A percentile compares a stretch with the other conserved stretches of the same genome.
Conservation (phyloP, 2,797 vertebrate species). For the Coluber constrictor region DNA sequence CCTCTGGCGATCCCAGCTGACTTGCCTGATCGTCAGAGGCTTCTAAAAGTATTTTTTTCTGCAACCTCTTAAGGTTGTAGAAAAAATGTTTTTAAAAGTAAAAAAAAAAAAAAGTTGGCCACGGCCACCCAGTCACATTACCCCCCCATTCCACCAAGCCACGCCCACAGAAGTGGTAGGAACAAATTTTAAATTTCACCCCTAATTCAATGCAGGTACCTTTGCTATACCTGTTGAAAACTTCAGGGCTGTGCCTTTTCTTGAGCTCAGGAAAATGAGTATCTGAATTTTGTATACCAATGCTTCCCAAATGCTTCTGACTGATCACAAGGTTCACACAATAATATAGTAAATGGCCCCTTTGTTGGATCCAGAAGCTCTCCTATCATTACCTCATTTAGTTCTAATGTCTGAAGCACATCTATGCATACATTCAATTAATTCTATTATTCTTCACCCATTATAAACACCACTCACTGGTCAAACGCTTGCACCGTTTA, state of each 20-base stretch:
- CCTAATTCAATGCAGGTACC: neutral
- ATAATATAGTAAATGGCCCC: neutral
- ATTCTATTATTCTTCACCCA: neutral
- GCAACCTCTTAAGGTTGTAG: no score
- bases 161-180: no score
- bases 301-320: neutral
- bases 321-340: neutral
- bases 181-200: no score
- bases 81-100: no score
- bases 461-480: neutral
- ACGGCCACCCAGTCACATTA: no score
- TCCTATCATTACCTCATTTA: neutral
- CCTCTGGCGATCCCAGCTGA: no score
- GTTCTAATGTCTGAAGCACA: neutral
- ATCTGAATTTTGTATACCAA: neutral
- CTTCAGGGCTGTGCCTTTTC: neutral
- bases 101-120: no score
- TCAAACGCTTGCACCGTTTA: neutral
- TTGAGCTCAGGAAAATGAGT: neutral
- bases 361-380: neutral
- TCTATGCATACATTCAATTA: neutral
- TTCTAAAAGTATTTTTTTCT: no score
- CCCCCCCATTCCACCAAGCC: no score
- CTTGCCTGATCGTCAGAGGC: no score
- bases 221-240: neutral